Percentiles rank a stretch among this genome's conserved stretches.
phyloP scores from a whole-genome alignment of 2,113 vertebrate species.

The Thryonomys swinderianus region DNA sequence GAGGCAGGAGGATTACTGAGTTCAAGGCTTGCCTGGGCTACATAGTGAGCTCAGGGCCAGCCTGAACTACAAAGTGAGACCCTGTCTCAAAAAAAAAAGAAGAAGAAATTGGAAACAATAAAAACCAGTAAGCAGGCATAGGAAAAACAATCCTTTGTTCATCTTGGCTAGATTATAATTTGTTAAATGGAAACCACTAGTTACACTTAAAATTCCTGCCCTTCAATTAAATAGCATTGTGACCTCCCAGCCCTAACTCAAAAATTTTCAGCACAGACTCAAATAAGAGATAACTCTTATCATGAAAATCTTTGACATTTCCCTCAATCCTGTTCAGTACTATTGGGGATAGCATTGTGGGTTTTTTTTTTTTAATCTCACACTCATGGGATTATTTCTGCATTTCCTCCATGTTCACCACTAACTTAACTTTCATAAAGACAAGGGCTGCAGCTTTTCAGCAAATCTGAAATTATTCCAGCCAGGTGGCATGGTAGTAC shows the following conservation, averaged over 20 bases:
- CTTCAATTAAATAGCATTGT: conserved; percentile 40
- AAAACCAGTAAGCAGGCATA: conserved; percentile 3
- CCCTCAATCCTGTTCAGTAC: background rate
- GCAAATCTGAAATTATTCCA: conserved; percentile 15
- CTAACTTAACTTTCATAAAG: conserved; percentile 46
- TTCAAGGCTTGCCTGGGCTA: no score
- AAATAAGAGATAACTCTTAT: conserved; percentile 34
- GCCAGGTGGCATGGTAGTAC: background rate
- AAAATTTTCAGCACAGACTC: conserved; percentile 13
- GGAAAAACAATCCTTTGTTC: background rate
- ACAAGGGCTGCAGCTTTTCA: background rate
- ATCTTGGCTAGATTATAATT: conserved; percentile 45
- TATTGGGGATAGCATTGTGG: background rate
- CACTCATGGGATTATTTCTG: background rate
- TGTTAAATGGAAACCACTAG: conserved; percentile 17
- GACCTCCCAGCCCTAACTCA: background rate
- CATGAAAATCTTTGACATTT: background rate
- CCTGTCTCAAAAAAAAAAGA: no score
- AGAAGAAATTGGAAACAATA: conserved; percentile 1
- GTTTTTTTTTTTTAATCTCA: background rate
- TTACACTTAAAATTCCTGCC: background rate
- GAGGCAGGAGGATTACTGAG: no score
- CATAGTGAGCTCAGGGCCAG: no score
- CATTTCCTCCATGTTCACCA: conserved; percentile 2
- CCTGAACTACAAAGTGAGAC: no score